These are phyloP conservation scores for Gordius sp. DNA, from an alignment of 2,888 invertebrate genomes.

Conservation along the genomic window DNA sequence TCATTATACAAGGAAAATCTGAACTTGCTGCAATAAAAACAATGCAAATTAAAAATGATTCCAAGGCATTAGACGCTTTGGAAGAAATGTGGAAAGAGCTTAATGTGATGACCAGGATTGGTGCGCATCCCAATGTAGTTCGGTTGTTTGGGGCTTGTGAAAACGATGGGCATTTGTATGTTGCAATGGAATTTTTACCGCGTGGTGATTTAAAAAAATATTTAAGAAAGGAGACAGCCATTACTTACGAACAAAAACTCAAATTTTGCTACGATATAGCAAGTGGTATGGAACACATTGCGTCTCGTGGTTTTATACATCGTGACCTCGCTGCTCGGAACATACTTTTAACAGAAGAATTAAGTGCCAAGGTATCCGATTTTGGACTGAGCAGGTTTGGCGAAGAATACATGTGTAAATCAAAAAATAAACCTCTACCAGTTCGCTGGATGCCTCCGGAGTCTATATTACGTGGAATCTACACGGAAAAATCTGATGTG, in stretches of 20 bases:
- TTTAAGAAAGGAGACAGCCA: not conserved
- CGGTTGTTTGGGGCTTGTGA: conserved; percentile 10
- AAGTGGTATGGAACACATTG: not conserved
- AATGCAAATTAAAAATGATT: not conserved
- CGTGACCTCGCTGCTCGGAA: conserved; percentile 1
- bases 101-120: not conserved
- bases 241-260: not conserved
- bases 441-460: conserved; percentile 1
- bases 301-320: not conserved
- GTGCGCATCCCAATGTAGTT: not conserved
- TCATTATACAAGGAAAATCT: not conserved
- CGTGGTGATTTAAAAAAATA: conserved; percentile 4
- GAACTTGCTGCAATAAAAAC: conserved; percentile 9
- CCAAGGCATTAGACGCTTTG: not conserved
- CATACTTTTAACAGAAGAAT: conserved; percentile 2
- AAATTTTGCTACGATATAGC: conserved; percentile 2
- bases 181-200: conserved; percentile 7
- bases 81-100: conserved; percentile 9
- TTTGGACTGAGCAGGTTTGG: not conserved
- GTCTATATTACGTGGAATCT: not conserved
- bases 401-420: not conserved
- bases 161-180: not conserved
- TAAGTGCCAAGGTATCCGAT: conserved; percentile 4
- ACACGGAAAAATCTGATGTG: conserved; percentile 1
- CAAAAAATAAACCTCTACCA: not conserved